phyloP scores from a whole-genome alignment of 2,113 vertebrate species.

The Ceuthmochares aereus region DNA sequence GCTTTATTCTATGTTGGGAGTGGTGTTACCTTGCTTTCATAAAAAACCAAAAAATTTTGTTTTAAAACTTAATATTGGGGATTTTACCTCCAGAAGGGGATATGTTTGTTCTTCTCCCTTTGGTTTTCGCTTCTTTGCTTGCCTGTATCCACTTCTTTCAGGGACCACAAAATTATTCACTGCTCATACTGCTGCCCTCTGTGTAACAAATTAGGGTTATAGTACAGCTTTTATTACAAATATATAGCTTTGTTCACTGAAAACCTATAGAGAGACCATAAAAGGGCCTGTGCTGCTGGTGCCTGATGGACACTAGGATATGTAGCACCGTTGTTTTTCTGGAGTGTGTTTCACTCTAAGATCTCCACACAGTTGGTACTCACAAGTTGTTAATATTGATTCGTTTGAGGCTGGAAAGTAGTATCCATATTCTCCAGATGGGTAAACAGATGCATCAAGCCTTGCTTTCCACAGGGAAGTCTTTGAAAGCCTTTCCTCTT shows the following conservation, averaged over 20 bases:
- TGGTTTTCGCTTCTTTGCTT: not conserved
- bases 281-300: not conserved
- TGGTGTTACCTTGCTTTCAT: not conserved
- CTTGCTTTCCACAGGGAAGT: not conserved
- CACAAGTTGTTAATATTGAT: not conserved
- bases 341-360: not conserved
- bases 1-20: not conserved
- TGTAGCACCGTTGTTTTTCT: not conserved
- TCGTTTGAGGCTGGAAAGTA: not conserved
- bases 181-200: not conserved
- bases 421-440: not conserved
- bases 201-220: not conserved
- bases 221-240: not conserved
- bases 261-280: not conserved
- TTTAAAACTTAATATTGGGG: not conserved
- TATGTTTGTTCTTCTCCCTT: not conserved
- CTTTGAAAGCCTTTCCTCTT: not conserved
- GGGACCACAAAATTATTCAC: not conserved
- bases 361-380: not conserved
- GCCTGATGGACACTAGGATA: not conserved
- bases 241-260: not conserved
- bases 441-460: not conserved
- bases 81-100: not conserved
- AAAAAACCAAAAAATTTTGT: not conserved
- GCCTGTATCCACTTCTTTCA: not conserved